A percentile compares a stretch with the other conserved stretches of the same genome.
Conservation (phyloP, 2,888 invertebrate genomes). For the Mimachlamys varia region DNA sequence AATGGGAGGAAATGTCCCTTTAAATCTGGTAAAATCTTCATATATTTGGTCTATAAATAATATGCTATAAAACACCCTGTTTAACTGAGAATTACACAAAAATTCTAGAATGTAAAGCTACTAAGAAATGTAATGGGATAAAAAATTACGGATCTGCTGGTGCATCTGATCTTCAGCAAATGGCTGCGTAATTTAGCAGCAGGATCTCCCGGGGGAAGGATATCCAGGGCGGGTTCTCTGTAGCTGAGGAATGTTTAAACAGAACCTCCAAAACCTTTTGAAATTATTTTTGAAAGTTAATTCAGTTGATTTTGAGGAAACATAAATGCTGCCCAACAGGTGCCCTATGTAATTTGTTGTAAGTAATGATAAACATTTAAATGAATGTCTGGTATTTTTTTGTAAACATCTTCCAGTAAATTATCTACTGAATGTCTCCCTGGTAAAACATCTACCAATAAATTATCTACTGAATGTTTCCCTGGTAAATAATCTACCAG, state of each 20-base stretch:
- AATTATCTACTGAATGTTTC: background rate
- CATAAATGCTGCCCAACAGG: background rate
- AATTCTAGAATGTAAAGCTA: background rate
- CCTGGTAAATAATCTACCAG: background rate
- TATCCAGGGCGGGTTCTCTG: background rate
- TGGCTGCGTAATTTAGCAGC: constrained; percentile 13
- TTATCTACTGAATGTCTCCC: background rate
- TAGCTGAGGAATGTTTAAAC: background rate
- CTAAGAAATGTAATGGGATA: background rate
- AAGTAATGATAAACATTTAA: background rate
- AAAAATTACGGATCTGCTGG: background rate
- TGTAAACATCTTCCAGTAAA: background rate
- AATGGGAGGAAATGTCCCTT: background rate
- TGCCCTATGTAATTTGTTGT: background rate
- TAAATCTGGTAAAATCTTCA: background rate
- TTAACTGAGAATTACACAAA: background rate
- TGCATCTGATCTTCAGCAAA: background rate
- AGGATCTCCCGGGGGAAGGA: background rate
- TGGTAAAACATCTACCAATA: background rate
- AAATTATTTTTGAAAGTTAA: background rate
- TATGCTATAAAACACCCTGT: constrained; percentile 3
- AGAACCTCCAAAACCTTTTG: background rate
- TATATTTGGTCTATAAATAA: background rate
- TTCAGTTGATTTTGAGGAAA: background rate
- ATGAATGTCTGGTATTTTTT: background rate